Base-by-base conservation (phyloP, 1,140 invertebrate species). In the Andrena cerasifolii region DNA sequence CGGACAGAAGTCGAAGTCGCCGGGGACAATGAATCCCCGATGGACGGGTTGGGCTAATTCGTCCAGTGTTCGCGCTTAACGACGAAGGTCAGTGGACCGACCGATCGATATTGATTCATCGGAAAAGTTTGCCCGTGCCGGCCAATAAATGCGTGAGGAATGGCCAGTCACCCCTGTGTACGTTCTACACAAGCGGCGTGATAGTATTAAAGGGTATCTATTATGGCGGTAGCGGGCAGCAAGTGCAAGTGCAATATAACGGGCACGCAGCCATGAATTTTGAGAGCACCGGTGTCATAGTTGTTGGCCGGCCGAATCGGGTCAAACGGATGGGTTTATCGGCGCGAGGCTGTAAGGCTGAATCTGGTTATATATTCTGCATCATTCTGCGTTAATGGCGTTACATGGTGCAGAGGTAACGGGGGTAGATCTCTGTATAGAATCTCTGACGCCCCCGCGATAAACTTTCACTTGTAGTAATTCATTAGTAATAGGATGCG, bases 191-290 rank as follows among this genome's bases (percentile, higher is more conserved):
- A 70, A 74, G 24, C 54, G 71, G 21, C 62, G 49, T 70, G 75
- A 71, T 79, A 82, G 87, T 85, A 89, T 81, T 88, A 88, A 87
- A 87, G 88, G 84, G 87, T 88, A 88, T 89, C 85, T 86, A 89
- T 88, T 88, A 88, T 86, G 82, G 77, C 63, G 61, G 58, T 65
- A n/a, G n/a, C 67, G 80, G 75, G 76, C 67, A 84, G 82, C 86
- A 87, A 89, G 86, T 87, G 78, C 85, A 85, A 89, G 86, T 85
- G 86, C 87, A 88, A 87, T 89, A 89, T 87, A 89, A 80, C 71
- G 63, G 51, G 72, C 74, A 85, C 75, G 80, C 82, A 70, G 83
- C 85, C 84, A 89, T 89, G 87, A 89, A 89, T 89, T 89, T 89
- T 88, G 82, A 89, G 85, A 68, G 53, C 80, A 86, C 78, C 80